phyloP scores from a whole-genome alignment of 2,888 invertebrate genomes.

The Eurois occulta region DNA sequence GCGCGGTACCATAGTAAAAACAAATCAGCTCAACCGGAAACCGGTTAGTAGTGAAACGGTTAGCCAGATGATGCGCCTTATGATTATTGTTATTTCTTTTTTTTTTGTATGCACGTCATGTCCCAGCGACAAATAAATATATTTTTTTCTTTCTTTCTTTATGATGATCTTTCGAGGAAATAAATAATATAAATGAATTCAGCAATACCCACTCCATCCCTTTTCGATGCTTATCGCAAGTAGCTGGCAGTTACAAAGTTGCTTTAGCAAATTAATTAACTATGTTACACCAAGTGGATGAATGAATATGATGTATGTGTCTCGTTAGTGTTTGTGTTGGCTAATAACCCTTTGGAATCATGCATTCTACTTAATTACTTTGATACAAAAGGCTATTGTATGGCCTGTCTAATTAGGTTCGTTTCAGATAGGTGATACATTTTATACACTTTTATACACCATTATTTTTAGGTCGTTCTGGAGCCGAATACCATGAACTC shows the following conservation, averaged over 20 bases:
- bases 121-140: too few species aligned
- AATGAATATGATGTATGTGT: slow-evolving; percentile 39
- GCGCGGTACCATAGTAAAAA: too few species aligned
- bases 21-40: neutral
- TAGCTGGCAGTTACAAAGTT: slow-evolving; percentile 9
- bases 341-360: slow-evolving; percentile 14
- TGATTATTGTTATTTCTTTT: too few species aligned
- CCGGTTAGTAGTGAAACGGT: neutral
- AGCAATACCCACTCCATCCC: slow-evolving; percentile 8
- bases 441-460: too few species aligned
- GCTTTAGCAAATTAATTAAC: slow-evolving; percentile 35
- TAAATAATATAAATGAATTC: neutral
- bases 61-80: too few species aligned
- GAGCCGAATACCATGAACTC: too few species aligned
- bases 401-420: slow-evolving; percentile 4
- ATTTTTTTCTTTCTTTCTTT: too few species aligned
- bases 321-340: slow-evolving; percentile 23
- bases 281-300: slow-evolving; percentile 26
- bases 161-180: neutral
- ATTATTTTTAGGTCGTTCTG: too few species aligned
- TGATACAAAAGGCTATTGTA: slow-evolving; percentile 17
- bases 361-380: slow-evolving; percentile 10
- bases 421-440: neutral
- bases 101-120: too few species aligned
- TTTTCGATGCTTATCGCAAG: neutral